Evolutionary conservation across 2,797 vertebrate species (phyloP).

Genomic region (Taenioides sp.): DNA sequence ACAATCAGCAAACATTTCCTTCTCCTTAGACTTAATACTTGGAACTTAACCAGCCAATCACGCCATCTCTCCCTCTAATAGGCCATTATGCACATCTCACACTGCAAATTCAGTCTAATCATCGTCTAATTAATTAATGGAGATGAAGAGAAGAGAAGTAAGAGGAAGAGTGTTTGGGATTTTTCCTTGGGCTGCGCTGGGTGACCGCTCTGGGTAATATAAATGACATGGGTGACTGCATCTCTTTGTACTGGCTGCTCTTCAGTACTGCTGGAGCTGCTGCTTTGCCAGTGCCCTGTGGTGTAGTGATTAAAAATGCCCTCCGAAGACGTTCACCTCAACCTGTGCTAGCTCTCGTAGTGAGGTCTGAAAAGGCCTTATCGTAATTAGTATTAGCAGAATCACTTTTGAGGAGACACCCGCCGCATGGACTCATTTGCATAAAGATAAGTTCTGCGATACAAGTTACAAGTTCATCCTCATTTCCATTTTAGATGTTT

Average conservation of each 20-base stretch:
- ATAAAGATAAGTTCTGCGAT: too few species aligned
- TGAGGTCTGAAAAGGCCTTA: background rate
- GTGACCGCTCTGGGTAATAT: slow-evolving; percentile 47
- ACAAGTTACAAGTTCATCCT: background rate
- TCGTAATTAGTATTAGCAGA: slow-evolving; percentile 2
- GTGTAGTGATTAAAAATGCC: slow-evolving; percentile 35
- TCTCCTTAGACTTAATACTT: slow-evolving; percentile 20
- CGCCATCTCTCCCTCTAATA: slow-evolving; percentile 51
- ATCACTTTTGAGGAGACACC: background rate
- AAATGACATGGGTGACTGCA: slow-evolving; percentile 49
- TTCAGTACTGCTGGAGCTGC: slow-evolving; percentile 52
- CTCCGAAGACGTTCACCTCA: slow-evolving; percentile 45
- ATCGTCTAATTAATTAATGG: slow-evolving; percentile 63
- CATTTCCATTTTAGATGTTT: background rate
- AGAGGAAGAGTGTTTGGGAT: slow-evolving; percentile 25
- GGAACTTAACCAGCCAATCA: slow-evolving; percentile 28
- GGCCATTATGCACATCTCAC: slow-evolving; percentile 46
- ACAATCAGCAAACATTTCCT: slow-evolving; percentile 43
- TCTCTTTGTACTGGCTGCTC: slow-evolving; percentile 55
- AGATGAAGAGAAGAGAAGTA: slow-evolving; percentile 43
- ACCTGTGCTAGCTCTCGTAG: slow-evolving; percentile 22
- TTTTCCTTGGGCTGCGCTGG: slow-evolving; percentile 44
- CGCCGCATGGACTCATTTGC: background rate
- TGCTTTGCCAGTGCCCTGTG: slow-evolving; percentile 32
- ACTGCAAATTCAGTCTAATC: slow-evolving; percentile 46